phyloP scores from a whole-genome alignment of 1,140 invertebrate species.

The Hylaeus anthracinus region DNA sequence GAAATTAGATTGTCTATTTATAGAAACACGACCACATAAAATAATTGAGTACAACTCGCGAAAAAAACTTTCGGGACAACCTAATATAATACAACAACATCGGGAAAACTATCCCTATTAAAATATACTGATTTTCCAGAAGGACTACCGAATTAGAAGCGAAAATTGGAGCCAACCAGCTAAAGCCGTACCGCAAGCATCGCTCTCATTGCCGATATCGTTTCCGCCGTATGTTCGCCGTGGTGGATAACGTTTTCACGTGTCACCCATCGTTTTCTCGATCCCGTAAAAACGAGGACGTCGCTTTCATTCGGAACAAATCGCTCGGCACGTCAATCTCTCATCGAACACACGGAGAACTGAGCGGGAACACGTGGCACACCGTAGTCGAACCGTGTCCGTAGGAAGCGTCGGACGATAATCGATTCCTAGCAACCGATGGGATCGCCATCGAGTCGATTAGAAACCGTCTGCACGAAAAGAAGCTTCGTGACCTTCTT shows the following conservation, averaged over 20 bases:
- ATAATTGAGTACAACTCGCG: too few species aligned
- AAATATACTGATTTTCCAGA: too few species aligned
- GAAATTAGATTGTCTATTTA: too few species aligned
- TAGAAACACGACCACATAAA: too few species aligned
- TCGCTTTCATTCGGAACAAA: not conserved
- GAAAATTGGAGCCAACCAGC: not conserved
- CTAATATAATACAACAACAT: too few species aligned
- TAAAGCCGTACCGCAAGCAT: not conserved
- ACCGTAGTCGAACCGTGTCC: not conserved
- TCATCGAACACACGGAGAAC: not conserved
- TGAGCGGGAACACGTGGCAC: not conserved
- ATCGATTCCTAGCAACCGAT: conserved; percentile 37
- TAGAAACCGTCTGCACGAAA: conserved; percentile 5
- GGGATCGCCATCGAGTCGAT: conserved; percentile 34
- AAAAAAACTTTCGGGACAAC: too few species aligned
- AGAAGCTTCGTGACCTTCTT: conserved; percentile 32
- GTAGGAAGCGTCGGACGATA: conserved; percentile 40
- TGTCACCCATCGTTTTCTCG: not conserved
- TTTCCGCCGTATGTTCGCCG: not conserved
- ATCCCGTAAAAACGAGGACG: not conserved
- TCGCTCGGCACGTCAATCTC: conserved; percentile 9
- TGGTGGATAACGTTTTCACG: not conserved
- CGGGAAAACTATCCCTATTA: too few species aligned
- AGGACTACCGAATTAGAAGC: not conserved
- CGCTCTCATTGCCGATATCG: not conserved